Conservation (phyloP, 2,888 invertebrate genomes). For the Microctonus hyperodae region DNA sequence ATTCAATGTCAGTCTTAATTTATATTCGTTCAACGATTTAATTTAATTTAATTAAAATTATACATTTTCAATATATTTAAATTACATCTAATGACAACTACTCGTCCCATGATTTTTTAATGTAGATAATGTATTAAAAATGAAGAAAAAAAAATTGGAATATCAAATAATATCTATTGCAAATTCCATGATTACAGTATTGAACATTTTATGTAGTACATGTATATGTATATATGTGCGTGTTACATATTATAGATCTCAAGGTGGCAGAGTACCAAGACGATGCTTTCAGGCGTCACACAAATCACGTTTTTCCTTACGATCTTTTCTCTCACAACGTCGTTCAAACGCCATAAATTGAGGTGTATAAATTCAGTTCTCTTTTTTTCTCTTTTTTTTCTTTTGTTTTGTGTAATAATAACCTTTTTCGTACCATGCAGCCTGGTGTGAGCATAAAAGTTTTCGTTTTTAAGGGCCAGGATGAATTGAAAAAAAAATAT, state of each 20-base stretch:
- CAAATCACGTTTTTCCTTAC: slow-evolving; percentile 34
- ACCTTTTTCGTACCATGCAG: not conserved
- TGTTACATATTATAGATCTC: slow-evolving; percentile 25
- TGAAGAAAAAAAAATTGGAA: not conserved
- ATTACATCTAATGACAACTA: not conserved
- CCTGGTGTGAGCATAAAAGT: not conserved
- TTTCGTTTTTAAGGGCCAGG: too few relatives aligned
- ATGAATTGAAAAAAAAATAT: too few relatives aligned
- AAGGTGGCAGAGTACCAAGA: slow-evolving; percentile 7
- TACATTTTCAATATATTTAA: too few relatives aligned
- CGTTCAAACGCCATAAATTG: slow-evolving; percentile 20
- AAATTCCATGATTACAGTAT: slow-evolving; percentile 14
- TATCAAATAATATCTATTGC: slow-evolving; percentile 9
- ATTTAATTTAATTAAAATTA: too few relatives aligned
- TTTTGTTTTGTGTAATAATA: not conserved
- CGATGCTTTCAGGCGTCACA: slow-evolving; percentile 35
- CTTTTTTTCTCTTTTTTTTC: not conserved
- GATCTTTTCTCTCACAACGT: slow-evolving; percentile 16
- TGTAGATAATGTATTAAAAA: not conserved
- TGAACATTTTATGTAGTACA: slow-evolving; percentile 20
- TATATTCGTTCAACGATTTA: slow-evolving; percentile 12
- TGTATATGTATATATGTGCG: slow-evolving; percentile 13
- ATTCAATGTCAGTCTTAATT: slow-evolving; percentile 26
- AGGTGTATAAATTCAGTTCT: not conserved
- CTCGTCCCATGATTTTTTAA: too few relatives aligned